phyloP scores from a whole-genome alignment of 2,113 vertebrate genomes.

The Phycodurus eques region DNA sequence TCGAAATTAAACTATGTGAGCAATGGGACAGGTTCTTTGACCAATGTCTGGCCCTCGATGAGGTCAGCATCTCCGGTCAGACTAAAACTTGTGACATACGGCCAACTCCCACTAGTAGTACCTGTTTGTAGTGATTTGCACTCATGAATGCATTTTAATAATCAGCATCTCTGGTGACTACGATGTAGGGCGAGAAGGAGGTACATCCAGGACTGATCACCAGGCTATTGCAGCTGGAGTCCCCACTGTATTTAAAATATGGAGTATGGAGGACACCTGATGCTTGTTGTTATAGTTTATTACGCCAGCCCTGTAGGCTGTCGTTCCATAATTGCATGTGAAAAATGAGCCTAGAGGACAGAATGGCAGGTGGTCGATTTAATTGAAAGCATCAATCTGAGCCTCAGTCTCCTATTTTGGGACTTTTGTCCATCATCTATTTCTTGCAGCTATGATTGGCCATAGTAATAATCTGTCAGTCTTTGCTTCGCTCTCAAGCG shows the following conservation, averaged over 20 bases:
- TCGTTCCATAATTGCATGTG: conserved; percentile 57
- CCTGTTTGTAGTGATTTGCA: no score
- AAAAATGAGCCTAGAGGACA: conserved; percentile 64
- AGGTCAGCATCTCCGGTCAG: no score
- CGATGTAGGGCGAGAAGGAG: background rate
- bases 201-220: background rate
- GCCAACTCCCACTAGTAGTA: no score
- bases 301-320: conserved; percentile 17
- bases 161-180: no score
- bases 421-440: conserved; percentile 39
- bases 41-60: no score
- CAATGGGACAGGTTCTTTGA: no score
- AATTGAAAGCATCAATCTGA: conserved; percentile 75
- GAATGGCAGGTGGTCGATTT: conserved; percentile 63
- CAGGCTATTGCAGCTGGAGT: background rate
- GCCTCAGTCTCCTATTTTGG: conserved; percentile 34
- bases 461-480: conserved; percentile 25
- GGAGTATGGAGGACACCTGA: background rate
- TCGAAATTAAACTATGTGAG: no score
- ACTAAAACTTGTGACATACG: no score
- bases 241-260: background rate
- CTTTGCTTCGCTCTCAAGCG: background rate
- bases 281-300: conserved; percentile 28
- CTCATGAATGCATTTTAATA: no score
- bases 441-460: conserved; percentile 29